A percentile compares a stretch with the other conserved stretches of the same genome.
These are phyloP conservation scores for Malurus melanocephalus DNA, from an alignment of 2,113 vertebrate species.

Conservation along the genomic window DNA sequence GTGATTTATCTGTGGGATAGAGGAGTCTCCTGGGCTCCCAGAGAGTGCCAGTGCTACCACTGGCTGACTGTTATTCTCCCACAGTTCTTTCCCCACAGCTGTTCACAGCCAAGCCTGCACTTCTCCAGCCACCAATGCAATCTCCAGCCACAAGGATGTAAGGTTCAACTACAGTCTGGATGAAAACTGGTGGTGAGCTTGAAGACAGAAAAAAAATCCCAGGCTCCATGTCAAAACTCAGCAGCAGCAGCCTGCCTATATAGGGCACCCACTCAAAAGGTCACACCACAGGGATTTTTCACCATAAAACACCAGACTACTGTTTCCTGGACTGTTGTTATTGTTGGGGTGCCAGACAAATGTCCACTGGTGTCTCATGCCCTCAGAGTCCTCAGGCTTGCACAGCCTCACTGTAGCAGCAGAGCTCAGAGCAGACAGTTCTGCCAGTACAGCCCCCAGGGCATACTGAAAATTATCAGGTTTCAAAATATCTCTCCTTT, in stretches of 20 bases:
- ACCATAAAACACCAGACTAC: neutral
- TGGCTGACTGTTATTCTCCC: neutral
- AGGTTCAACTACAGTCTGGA: neutral
- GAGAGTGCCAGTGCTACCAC: neutral
- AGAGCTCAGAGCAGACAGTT: neutral
- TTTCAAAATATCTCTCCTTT: neutral
- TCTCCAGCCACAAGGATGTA: neutral
- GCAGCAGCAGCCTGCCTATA: neutral
- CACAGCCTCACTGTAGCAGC: neutral
- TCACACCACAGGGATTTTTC: neutral
- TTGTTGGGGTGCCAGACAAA: neutral
- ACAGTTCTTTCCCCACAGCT: neutral
- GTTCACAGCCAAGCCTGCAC: neutral
- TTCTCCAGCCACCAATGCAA: neutral
- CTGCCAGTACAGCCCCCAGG: neutral
- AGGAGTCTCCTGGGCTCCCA: neutral
- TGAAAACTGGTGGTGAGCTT: neutral
- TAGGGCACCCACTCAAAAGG: neutral
- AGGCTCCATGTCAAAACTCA: neutral
- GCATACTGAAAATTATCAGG: neutral
- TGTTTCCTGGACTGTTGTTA: neutral
- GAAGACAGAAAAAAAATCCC: neutral
- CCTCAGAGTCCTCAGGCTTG: neutral
- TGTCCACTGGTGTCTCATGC: accelerated
- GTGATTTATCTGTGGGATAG: neutral